phyloP scores from a whole-genome alignment of 2,888 invertebrate genomes.

The Pterostichus madidus region DNA sequence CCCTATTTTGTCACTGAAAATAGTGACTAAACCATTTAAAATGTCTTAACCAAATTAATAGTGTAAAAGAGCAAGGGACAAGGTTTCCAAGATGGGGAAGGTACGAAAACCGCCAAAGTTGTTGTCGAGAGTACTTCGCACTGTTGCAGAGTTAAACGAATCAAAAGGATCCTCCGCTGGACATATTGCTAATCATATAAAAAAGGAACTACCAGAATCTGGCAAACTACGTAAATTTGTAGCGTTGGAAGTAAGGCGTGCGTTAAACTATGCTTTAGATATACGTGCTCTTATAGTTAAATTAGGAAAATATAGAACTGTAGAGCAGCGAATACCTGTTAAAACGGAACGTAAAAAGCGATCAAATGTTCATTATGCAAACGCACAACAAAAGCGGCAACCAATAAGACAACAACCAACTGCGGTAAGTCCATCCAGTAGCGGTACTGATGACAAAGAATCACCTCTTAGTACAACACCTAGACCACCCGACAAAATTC shows the following conservation, averaged over 20 bases:
- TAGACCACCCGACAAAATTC: background rate
- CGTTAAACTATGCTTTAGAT: slow-evolving; percentile 15
- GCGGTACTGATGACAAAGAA: background rate
- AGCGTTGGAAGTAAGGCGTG: background rate
- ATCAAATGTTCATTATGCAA: background rate
- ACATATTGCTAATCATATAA: background rate
- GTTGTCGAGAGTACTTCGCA: slow-evolving; percentile 21
- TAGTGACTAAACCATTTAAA: too few species aligned
- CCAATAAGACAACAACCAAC: background rate
- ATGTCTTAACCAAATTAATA: background rate
- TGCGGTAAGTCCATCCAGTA: background rate
- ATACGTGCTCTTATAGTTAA: background rate
- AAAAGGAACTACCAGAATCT: background rate
- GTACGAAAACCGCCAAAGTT: slow-evolving; percentile 13
- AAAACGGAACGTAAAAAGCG: background rate
- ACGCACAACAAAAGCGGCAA: background rate
- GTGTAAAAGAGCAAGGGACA: background rate
- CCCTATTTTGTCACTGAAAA: too few species aligned
- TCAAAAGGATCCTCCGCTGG: background rate
- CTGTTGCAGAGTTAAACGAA: slow-evolving; percentile 3
- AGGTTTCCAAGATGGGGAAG: slow-evolving; percentile 19
- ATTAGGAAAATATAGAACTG: background rate
- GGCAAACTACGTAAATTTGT: background rate
- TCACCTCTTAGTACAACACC: background rate
- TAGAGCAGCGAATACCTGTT: background rate